These are phyloP conservation scores for Perognathus longimembris DNA, from an alignment of 2,113 vertebrate species.

Conservation along the genomic window DNA sequence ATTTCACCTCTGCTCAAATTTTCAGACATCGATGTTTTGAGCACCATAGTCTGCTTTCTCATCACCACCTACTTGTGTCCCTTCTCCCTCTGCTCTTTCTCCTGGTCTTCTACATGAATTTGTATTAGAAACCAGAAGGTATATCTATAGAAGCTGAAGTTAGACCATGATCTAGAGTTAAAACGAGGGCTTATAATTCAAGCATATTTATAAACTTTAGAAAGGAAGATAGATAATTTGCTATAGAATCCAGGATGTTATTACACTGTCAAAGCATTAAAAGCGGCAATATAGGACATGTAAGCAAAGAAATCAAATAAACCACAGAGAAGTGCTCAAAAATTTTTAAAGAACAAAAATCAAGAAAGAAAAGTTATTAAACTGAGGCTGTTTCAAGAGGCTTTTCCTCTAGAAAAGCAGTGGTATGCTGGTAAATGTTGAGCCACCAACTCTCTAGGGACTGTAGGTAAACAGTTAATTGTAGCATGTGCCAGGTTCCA, in stretches of 20 bases:
- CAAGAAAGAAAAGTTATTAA: slow-evolving; percentile 3
- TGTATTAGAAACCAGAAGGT: background rate
- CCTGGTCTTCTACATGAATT: slow-evolving; percentile 2
- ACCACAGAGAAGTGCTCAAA: background rate
- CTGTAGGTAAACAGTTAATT: too few species aligned
- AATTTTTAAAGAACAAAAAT: slow-evolving; percentile 42
- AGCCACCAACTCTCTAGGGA: background rate
- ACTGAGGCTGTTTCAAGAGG: background rate
- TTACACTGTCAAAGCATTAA: background rate
- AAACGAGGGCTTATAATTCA: slow-evolving; percentile 26
- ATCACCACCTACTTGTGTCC: background rate
- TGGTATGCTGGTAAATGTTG: background rate
- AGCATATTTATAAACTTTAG: slow-evolving; percentile 56
- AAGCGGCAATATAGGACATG: background rate
- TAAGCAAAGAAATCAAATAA: slow-evolving; percentile 40
- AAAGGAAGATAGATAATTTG: slow-evolving; percentile 14
- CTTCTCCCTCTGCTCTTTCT: background rate
- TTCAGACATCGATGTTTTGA: background rate
- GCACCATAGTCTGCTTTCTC: accelerated
- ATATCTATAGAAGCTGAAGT: slow-evolving; percentile 8
- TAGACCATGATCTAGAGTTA: background rate
- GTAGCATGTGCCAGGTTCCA: background rate
- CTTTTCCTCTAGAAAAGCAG: background rate
- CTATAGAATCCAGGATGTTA: background rate
- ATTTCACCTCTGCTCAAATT: background rate